Evolutionary conservation across 1,140 invertebrate species (phyloP).

Genomic region (Arctopsyche grandis): DNA sequence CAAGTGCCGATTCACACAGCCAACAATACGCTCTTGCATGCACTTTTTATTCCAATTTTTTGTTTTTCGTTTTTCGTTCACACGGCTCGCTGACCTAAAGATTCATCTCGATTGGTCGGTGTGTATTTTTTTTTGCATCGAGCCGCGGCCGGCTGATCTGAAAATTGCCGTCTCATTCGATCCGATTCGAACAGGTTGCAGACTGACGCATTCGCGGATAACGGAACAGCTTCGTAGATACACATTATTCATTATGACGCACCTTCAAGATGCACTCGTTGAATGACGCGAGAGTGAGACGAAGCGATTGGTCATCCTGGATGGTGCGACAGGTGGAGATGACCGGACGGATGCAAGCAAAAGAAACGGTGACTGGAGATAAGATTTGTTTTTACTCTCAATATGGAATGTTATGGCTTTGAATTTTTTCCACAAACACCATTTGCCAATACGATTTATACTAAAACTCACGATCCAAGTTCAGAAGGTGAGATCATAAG

Average conservation of each 20-base stretch:
- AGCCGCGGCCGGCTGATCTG: not conserved
- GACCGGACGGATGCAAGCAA: too few species aligned
- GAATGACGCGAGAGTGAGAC: too few species aligned
- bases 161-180: not conserved
- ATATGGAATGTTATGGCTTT: too few species aligned
- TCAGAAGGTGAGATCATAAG: too few species aligned
- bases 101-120: not conserved
- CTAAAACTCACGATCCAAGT: too few species aligned
- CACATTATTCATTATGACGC: not conserved
- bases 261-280: too few species aligned
- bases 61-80: not conserved
- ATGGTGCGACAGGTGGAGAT: too few species aligned
- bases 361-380: too few species aligned
- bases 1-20: not conserved
- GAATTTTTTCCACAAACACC: too few species aligned
- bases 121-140: not conserved
- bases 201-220: not conserved
- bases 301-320: too few species aligned
- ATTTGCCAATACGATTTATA: too few species aligned
- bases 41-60: constrained; percentile 2
- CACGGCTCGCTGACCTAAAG: constrained; percentile 27
- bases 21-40: constrained; percentile 1
- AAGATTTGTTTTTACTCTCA: too few species aligned
- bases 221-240: not conserved
- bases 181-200: constrained; percentile 6